A percentile compares a stretch with the other conserved stretches of the same genome.
These are phyloP conservation scores for Cynopterus brachyotis DNA, from an alignment of 2,113 vertebrate species.

Conservation along the genomic window DNA sequence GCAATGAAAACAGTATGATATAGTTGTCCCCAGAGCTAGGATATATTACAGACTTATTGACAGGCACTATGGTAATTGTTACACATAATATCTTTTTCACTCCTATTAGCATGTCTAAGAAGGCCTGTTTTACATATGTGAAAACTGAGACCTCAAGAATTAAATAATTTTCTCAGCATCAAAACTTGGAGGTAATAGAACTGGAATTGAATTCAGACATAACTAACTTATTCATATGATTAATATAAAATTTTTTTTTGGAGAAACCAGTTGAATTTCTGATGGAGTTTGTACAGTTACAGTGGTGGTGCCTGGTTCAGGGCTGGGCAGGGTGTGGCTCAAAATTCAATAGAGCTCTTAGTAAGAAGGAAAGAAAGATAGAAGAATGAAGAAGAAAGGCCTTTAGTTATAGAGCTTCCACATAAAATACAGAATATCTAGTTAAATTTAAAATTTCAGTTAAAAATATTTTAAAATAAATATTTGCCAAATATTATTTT, in stretches of 20 bases:
- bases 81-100: neutral
- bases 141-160: neutral
- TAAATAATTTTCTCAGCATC: neutral
- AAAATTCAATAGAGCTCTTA: neutral
- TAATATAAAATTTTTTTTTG: neutral
- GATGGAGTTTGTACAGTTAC: no score
- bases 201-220: neutral
- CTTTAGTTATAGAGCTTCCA: neutral
- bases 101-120: neutral
- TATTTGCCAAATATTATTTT: neutral
- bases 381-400: neutral
- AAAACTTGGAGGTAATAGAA: neutral
- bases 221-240: neutral
- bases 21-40: neutral
- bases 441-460: neutral
- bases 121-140: neutral
- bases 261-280: no score
- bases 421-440: neutral
- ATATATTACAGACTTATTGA: neutral
- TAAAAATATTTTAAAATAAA: conserved; percentile 7
- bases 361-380: neutral
- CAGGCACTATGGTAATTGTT: neutral
- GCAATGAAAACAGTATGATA: neutral
- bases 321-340: neutral
- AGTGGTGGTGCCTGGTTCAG: no score